Percentiles rank a stretch among this genome's conserved stretches.
phyloP scores from a whole-genome alignment of 2,797 vertebrate species.

The Pangasius macronema region DNA sequence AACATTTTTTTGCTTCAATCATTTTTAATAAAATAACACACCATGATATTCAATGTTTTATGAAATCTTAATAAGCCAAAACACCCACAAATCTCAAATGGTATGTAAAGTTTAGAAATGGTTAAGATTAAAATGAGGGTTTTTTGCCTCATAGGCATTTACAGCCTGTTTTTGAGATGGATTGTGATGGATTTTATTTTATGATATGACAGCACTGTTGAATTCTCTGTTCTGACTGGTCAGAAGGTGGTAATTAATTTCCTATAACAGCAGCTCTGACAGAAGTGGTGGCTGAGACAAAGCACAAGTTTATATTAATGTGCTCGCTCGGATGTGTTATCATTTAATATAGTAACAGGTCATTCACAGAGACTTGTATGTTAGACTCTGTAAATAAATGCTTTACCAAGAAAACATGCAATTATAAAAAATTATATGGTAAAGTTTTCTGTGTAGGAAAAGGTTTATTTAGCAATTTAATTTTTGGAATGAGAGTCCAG shows the following conservation, averaged over 20 bases:
- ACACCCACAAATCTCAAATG: background rate
- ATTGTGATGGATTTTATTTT: conserved; percentile 1
- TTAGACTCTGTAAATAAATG: background rate
- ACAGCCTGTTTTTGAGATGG: background rate
- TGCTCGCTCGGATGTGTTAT: background rate
- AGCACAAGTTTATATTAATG: background rate
- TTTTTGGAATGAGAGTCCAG: too few species aligned
- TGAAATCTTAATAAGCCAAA: background rate
- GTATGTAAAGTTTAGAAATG: background rate
- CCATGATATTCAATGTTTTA: background rate
- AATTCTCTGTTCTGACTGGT: background rate
- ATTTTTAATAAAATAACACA: background rate
- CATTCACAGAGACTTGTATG: background rate
- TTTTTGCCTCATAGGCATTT: background rate
- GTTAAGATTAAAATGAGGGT: background rate
- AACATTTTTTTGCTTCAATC: background rate
- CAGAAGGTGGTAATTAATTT: background rate
- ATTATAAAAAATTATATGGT: background rate
- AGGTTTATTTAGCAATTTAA: background rate
- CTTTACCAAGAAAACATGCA: background rate
- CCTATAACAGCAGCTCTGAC: background rate
- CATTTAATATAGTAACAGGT: background rate
- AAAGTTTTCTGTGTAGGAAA: background rate
- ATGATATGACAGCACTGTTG: background rate
- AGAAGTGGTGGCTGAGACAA: background rate